Base-by-base conservation (phyloP, 2,113 vertebrate genomes). In the Eptesicus fuscus region DNA sequence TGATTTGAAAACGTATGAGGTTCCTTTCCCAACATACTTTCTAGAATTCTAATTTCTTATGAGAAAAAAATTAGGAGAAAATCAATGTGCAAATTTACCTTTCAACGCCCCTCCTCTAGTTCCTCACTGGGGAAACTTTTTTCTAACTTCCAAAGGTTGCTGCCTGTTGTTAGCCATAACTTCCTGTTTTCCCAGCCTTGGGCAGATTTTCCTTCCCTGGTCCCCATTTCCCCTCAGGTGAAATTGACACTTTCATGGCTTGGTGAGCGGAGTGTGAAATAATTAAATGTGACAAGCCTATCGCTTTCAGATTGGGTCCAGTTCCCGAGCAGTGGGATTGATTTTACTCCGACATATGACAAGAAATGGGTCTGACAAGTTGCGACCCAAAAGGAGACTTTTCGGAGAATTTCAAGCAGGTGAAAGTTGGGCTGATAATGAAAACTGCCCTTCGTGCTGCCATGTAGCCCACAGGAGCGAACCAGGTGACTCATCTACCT, bases 271-370 rank as follows among this genome's bases (percentile, higher is more conserved):
- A 96, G 79, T 95, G 94, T 96, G 95, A 97, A 96, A 96, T 97
- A 95, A 97, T 96, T 97, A 96, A 96, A 96, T 88, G 70, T 97
- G 97, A 94, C 96, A 96, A 94, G 91, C 14, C 79, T 90, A 91
- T 95, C 96, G 95, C 86, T 93, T 96, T 95, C 94, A 90, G 71
- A 96, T 93, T 83, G 94, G 96, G 85, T 92, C 86, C 86, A 84
- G 32, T 61, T 96, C 83, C 51, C 85, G 77, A 96, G 95, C 0
- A 97, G 65, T 83, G 51, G 71, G 94, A 97, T 96, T 96, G 96
- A 97, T 97, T 96, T 98, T 97, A 89, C 83, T 96, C 91, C n/a
- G 37, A 63, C 79, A 94, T 93, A 96, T 91, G 92, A 95, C 85
- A 96, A 94, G 90, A 93, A 85, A 87, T 70, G 42, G 59, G 61